Conservation (phyloP, 23 tunicate species). For the Halocynthia aurantium region DNA sequence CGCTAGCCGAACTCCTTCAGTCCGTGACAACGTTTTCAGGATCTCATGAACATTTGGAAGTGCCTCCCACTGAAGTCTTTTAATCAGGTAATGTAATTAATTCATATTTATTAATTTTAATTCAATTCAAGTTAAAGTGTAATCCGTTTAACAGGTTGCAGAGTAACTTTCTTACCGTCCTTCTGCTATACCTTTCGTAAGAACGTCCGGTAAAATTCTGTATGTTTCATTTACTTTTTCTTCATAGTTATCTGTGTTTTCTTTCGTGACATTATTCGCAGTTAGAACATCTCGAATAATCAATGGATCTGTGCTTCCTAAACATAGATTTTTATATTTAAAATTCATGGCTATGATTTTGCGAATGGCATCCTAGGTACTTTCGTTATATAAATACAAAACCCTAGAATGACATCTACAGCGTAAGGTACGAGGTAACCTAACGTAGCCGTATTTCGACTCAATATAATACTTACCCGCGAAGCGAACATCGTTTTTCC, state of each 20-base stretch:
- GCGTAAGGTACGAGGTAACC: not conserved
- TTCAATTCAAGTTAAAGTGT: not conserved
- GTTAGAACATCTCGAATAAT: conserved; percentile 44
- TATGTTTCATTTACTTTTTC: conserved; percentile 29
- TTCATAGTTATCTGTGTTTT: conserved; percentile 36
- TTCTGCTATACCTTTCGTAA: conserved; percentile 42
- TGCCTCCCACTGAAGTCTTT: conserved; percentile 46
- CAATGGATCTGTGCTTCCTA: conserved; percentile 75
- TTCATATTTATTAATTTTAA: too few species aligned
- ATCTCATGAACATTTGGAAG: conserved; percentile 70
- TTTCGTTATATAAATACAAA: too few species aligned
- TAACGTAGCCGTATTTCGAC: not conserved
- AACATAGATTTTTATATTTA: too few species aligned
- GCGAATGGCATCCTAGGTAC: too few species aligned
- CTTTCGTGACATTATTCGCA: conserved; percentile 34
- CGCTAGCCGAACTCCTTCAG: conserved; percentile 62
- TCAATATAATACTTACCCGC: conserved; percentile 31
- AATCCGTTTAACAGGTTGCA: not conserved
- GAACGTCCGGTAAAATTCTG: conserved; percentile 37
- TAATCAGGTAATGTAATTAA: conserved; percentile 3
- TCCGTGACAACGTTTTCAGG: conserved; percentile 31
- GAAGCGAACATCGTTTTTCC: conserved; percentile 39
- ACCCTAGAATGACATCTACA: not conserved
- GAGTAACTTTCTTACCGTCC: conserved; percentile 33
- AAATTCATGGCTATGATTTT: too few species aligned